Evolutionary conservation across 2,888 invertebrate genomes (phyloP).

Genomic region (Apamea epomidion): DNA sequence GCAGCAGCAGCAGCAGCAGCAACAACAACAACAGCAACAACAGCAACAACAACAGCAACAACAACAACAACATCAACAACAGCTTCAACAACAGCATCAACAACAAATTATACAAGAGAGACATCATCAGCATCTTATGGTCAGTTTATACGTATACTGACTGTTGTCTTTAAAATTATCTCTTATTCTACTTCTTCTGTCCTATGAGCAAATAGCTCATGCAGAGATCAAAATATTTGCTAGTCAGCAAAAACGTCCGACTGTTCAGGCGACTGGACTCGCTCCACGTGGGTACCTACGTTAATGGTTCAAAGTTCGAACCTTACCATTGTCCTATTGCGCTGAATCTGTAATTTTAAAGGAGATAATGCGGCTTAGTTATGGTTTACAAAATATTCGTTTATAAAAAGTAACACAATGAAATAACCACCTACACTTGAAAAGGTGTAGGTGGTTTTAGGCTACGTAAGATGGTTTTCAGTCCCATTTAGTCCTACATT

Average conservation of each 20-base stretch:
- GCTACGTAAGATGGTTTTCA: constrained; percentile 10
- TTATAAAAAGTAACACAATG: background rate
- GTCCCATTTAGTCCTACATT: background rate
- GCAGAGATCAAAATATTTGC: background rate
- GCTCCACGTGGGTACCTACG: background rate
- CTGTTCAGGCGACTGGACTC: background rate
- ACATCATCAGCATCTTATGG: constrained; percentile 76
- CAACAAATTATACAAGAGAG: constrained; percentile 76
- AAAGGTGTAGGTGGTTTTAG: constrained; percentile 28
- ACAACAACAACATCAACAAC: constrained; percentile 67
- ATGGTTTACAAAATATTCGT: background rate
- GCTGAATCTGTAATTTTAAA: background rate
- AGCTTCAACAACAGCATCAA: constrained; percentile 71
- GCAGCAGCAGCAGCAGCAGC: constrained; percentile 22
- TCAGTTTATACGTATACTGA: constrained; percentile 45
- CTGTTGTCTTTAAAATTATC: constrained; percentile 28
- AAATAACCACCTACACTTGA: constrained; percentile 19
- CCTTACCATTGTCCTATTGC: background rate
- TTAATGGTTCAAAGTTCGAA: background rate
- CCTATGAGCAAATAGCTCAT: background rate
- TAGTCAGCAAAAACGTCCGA: background rate
- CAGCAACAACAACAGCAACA: constrained; percentile 47
- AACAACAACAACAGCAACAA: no score
- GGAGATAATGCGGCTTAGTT: background rate
- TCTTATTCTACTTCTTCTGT: background rate